Conservation (phyloP, 2,888 invertebrate species). For the Hirudinaria manillensis region DNA sequence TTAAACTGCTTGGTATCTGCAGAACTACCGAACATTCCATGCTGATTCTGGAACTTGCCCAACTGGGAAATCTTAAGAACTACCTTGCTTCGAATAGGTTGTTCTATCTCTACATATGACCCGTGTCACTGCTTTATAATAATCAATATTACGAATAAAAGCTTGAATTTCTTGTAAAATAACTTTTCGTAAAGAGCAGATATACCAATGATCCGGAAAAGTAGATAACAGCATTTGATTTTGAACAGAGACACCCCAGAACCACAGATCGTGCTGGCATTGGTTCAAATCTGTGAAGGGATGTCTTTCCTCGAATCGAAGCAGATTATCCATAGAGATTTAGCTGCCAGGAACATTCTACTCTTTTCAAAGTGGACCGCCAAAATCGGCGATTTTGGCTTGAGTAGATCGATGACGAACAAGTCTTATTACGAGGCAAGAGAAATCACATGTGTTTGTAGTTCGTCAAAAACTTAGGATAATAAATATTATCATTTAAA, state of each 20-base stretch:
- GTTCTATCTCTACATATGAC: not conserved
- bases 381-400: constrained; percentile 17
- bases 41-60: not conserved
- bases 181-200: not conserved
- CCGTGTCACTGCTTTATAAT: too few relatives aligned
- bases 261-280: not conserved
- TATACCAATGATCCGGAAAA: too few relatives aligned
- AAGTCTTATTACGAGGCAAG: constrained; percentile 2
- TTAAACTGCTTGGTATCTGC: constrained; percentile 9
- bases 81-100: not conserved
- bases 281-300: constrained; percentile 8
- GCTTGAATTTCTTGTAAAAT: not conserved
- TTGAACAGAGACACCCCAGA: not conserved
- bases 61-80: not conserved
- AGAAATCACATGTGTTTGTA: too few relatives aligned
- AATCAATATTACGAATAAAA: not conserved
- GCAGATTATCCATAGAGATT: constrained; percentile 16
- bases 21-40: not conserved
- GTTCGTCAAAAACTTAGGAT: too few relatives aligned
- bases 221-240: too few relatives aligned
- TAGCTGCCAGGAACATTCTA: constrained; percentile 17
- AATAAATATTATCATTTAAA: too few relatives aligned
- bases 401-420: not conserved
- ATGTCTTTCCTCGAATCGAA: not conserved
- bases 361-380: not conserved